phyloP scores from a whole-genome alignment of 1,140 invertebrate genomes.

The Acromyrmex echinatior region DNA sequence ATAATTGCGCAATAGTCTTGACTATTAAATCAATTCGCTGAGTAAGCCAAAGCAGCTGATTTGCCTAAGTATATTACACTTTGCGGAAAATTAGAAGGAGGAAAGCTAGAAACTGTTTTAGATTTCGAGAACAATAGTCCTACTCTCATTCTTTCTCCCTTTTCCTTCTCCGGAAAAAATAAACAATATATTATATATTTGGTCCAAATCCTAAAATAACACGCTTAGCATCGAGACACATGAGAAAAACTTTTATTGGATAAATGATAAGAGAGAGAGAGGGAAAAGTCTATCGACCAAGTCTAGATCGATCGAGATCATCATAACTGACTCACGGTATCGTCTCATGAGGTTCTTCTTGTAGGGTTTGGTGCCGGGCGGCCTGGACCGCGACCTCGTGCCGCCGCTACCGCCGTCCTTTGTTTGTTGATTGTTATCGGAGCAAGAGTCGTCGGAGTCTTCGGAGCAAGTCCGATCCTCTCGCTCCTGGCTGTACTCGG shows the following conservation, averaged over 20 bases:
- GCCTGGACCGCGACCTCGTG: conserved; percentile 79
- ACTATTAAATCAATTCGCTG: background rate
- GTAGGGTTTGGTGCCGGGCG: conserved; percentile 91
- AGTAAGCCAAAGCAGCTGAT: background rate
- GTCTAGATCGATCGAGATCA: background rate
- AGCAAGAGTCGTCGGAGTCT: conserved; percentile 92
- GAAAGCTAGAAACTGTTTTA: background rate
- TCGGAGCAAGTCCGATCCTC: conserved; percentile 89
- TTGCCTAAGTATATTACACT: background rate
- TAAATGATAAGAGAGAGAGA: background rate
- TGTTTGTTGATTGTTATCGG: conserved; percentile 81
- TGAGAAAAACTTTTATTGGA: background rate
- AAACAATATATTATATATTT: background rate
- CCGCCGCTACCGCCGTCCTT: conserved; percentile 80
- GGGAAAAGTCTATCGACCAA: background rate
- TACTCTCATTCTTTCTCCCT: background rate
- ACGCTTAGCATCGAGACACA: background rate
- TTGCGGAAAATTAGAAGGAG: background rate
- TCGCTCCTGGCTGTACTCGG: conserved; percentile 83
- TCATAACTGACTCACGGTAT: conserved; percentile 92
- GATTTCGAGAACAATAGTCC: background rate
- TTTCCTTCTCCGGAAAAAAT: background rate
- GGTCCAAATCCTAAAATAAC: background rate
- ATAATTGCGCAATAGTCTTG: background rate
- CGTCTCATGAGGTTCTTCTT: conserved; percentile 96